A percentile compares a stretch with the other conserved stretches of the same genome.
phyloP scores from a whole-genome alignment of 1,140 invertebrate species.

The Oscheius sp. region DNA sequence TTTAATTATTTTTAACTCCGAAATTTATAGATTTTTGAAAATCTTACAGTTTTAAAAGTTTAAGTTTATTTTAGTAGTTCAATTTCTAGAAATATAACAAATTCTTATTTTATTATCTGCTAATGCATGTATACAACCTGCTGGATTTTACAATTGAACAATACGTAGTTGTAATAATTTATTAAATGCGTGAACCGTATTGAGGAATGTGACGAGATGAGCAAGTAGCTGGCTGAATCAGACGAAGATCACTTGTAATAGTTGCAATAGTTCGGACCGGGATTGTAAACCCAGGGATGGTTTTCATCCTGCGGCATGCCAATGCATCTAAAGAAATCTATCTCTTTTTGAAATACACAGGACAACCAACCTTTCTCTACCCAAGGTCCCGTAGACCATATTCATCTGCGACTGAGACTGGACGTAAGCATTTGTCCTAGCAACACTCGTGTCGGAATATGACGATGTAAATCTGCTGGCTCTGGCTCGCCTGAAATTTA shows the following conservation, averaged over 20 bases:
- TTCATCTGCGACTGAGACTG: constrained; percentile 46
- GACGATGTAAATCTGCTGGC: constrained; percentile 18
- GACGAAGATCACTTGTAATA: constrained; percentile 22
- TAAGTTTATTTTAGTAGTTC: too few species aligned
- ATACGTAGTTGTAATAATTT: not conserved
- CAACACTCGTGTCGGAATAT: constrained; percentile 41
- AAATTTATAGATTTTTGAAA: too few species aligned
- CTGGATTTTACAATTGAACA: too few species aligned
- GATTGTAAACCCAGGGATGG: constrained; percentile 31
- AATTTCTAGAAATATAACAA: not conserved
- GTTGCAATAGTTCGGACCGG: constrained; percentile 29
- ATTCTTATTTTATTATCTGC: too few species aligned
- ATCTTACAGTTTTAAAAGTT: too few species aligned
- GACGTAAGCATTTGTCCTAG: constrained; percentile 45
- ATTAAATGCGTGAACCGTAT: not conserved
- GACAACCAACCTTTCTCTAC: constrained; percentile 30
- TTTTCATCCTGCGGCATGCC: not conserved
- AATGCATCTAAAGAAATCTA: not conserved
- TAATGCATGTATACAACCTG: too few species aligned
- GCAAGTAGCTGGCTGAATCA: not conserved
- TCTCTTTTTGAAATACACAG: not conserved
- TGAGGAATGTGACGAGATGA: constrained; percentile 6
- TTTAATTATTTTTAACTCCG: too few species aligned
- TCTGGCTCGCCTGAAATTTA: not conserved
- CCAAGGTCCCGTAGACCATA: constrained; percentile 40